Percentiles rank a stretch among this genome's conserved stretches.
These are phyloP conservation scores for Drosophila kanekoi DNA, from an alignment of 2,888 invertebrate species.

Conservation along the genomic window DNA sequence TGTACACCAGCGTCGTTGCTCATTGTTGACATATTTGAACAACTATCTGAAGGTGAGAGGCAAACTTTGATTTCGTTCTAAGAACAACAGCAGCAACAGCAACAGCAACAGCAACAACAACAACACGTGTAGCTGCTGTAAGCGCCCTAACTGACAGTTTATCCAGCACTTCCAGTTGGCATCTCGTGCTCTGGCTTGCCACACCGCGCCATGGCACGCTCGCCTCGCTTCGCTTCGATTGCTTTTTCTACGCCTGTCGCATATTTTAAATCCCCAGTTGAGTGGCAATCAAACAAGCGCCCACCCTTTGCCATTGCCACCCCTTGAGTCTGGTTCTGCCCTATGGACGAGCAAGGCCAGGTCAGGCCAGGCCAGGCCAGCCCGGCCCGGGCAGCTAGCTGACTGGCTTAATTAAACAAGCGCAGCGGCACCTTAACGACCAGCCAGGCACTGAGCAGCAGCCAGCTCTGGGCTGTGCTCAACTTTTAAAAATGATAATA, in stretches of 20 bases:
- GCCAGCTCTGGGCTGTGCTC: slow-evolving; percentile 36
- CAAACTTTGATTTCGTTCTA: slow-evolving; percentile 71
- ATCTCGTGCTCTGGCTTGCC: slow-evolving; percentile 4
- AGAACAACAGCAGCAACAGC: slow-evolving; percentile 34
- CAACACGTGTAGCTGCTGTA: slow-evolving; percentile 69
- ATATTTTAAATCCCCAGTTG: slow-evolving; percentile 78
- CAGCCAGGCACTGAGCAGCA: slow-evolving; percentile 20
- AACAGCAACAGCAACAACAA: slow-evolving; percentile 33
- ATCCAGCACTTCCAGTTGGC: slow-evolving; percentile 31
- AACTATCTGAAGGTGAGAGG: slow-evolving; percentile 65
- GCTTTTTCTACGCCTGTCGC: slow-evolving; percentile 76
- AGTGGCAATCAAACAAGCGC: slow-evolving; percentile 71
- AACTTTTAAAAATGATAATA: slow-evolving; percentile 75
- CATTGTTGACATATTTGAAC: slow-evolving; percentile 76
- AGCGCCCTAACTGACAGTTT: slow-evolving; percentile 62
- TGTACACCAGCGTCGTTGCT: slow-evolving; percentile 36
- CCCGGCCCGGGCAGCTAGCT: slow-evolving; percentile 21
- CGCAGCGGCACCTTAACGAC: slow-evolving; percentile 72
- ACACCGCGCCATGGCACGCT: slow-evolving; percentile 29
- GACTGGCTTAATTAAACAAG: slow-evolving; percentile 77
- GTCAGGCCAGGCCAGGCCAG: neutral
- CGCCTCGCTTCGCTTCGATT: slow-evolving; percentile 60
- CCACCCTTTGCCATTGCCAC: slow-evolving; percentile 23
- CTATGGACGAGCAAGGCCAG: neutral
- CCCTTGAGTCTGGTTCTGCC: slow-evolving; percentile 23